Evolutionary conservation across 2,113 vertebrate genomes (phyloP), one percentile per base, ranked within the genome.

Genomic region (Gallinago paraguaiae): DNA sequence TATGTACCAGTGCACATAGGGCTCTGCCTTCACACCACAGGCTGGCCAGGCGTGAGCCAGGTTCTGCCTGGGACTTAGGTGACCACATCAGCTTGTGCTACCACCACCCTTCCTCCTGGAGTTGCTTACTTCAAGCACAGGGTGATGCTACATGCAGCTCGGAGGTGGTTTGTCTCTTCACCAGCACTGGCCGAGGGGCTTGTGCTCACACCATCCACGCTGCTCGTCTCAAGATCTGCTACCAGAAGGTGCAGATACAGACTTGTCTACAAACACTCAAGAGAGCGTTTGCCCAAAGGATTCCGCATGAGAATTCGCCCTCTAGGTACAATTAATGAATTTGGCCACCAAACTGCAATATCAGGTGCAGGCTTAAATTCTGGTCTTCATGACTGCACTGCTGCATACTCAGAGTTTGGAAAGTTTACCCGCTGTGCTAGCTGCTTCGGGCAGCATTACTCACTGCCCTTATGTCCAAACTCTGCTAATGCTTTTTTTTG

Each of bases 131-230:
- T 63, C 64, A 45, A n/a, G 78, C 57, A 10, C 7, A 12, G 17
- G n/a, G 28, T 18, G 39, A 8, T 16, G 23, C 46, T 24, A 54
- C 31, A 37, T 16, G 13, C 31, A 30, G 18, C 13, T 24, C 8
- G 14, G 70, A 60, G 17, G 30, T 54, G 28, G 24, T 31, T 65
- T 50, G 37, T 33, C 46, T 70, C 13, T 72, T 48, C 14, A 13
- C 53, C 53, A 79, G 48, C 43, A 24, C 12, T 3, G 19, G n/a
- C 37, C 63, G 41, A 15, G 28, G 37, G 67, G 69, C 35, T 87
- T 41, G 11, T 0, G 1, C 27, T 68, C 25, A 6, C 16, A 6
- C 11, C 5, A 0, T 13, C n/a, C 68, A 12, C 12, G 0, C 27
- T 5, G 22, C 35, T 54, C 51, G 15, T 27, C 75, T 64, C 30